phyloP scores from a whole-genome alignment of 2,113 vertebrate genomes.

The Crotalus tigris region DNA sequence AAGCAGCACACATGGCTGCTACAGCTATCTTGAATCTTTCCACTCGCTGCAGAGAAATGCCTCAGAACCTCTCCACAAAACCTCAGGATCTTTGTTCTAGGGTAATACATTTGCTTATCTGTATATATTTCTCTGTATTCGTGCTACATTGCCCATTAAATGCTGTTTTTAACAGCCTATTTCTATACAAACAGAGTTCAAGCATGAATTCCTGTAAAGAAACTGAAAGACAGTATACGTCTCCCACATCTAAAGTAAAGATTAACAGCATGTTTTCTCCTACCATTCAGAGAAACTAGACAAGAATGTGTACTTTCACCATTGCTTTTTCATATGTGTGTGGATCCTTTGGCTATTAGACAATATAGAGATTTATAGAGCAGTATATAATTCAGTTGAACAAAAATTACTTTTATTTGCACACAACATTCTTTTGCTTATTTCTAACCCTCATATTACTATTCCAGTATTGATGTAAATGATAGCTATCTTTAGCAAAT shows the following conservation, averaged over 20 bases:
- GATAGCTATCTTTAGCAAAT: not conserved
- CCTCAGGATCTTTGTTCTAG: constrained; percentile 90
- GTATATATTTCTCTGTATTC: not conserved
- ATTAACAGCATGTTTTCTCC: not conserved
- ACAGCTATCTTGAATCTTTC: constrained; percentile 98
- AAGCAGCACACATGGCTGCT: constrained; percentile 98
- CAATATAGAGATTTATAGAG: not conserved
- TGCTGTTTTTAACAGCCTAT: not conserved
- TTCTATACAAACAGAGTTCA: not conserved
- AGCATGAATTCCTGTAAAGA: not conserved
- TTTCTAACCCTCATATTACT: not conserved
- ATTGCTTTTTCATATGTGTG: not conserved
- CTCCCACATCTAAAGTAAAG: not conserved
- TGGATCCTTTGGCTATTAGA: not conserved
- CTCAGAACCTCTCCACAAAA: constrained; percentile 90
- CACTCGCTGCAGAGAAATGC: constrained; percentile 98
- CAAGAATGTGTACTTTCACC: not conserved
- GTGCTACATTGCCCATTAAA: not conserved
- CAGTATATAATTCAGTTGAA: not conserved
- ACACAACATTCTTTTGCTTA: not conserved
- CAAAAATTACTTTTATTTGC: not conserved
- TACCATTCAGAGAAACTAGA: not conserved
- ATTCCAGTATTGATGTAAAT: not conserved
- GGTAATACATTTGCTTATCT: constrained; percentile 71
- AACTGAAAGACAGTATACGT: not conserved